A percentile compares a stretch with the other conserved stretches of the same genome.
Evolutionary conservation across 2,888 invertebrate species (phyloP).

Genomic region (Pseudoips prasinana): DNA sequence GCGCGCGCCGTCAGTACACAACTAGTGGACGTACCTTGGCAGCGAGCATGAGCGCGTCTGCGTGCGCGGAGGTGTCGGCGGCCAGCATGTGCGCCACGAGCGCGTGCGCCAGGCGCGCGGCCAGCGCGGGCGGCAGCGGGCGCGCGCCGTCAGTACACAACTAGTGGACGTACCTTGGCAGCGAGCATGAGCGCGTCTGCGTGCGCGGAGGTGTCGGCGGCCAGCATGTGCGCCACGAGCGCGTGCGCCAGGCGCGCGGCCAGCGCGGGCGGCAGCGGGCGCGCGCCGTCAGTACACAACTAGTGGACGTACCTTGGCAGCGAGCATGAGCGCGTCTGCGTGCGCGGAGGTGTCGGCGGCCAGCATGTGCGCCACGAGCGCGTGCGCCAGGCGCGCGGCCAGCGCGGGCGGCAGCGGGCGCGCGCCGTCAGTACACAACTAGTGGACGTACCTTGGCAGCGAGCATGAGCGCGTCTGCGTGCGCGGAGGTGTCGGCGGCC

Average conservation of each 20-base stretch:
- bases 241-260: conserved; percentile 68
- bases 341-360: conserved; percentile 12
- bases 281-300: background rate
- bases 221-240: conserved; percentile 1
- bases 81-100: conserved; percentile 87
- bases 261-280: conserved; percentile 80
- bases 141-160: no score
- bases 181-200: conserved; percentile 80
- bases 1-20: no score
- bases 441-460: conserved; percentile 88
- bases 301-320: conserved; percentile 87
- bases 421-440: background rate
- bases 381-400: conserved; percentile 87
- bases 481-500: conserved; percentile 90
- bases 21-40: conserved; percentile 89
- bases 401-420: conserved; percentile 86
- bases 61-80: conserved; percentile 90
- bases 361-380: conserved; percentile 15
- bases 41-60: conserved; percentile 90
- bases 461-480: conserved; percentile 90
- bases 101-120: conserved; percentile 63
- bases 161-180: conserved; percentile 2
- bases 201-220: conserved; percentile 1
- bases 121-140: conserved; percentile 77
- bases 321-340: conserved; percentile 78